These are phyloP conservation scores for Pharmacophagus antenor DNA, from an alignment of 2,888 invertebrate genomes.

Conservation along the genomic window DNA sequence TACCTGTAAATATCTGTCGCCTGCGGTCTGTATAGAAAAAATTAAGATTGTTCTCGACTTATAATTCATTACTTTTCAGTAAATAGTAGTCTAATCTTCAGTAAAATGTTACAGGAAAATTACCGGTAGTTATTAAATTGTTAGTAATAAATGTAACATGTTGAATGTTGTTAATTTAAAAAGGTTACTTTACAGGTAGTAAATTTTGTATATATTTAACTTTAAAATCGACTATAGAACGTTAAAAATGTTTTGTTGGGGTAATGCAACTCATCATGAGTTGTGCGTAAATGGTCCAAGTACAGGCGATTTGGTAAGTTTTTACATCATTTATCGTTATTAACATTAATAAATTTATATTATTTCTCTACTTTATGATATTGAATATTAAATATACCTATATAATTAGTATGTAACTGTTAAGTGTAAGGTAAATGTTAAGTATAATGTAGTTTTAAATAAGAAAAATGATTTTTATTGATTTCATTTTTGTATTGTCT, in stretches of 20 bases:
- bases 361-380: not conserved
- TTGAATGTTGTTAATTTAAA: conserved; percentile 34
- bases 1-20: conserved; percentile 11
- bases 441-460: no score
- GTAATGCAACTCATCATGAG: conserved; percentile 76
- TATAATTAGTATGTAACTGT: not conserved
- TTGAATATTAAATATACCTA: not conserved
- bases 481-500: not conserved
- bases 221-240: conserved; percentile 40
- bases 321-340: not conserved
- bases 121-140: conserved; percentile 5
- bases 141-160: conserved; percentile 6
- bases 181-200: conserved; percentile 51
- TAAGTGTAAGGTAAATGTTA: no score
- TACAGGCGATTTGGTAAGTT: conserved; percentile 64
- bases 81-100: conserved; percentile 20
- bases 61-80: conserved; percentile 30
- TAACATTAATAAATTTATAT: not conserved
- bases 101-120: conserved; percentile 23
- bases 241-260: conserved; percentile 76
- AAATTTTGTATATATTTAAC: conserved; percentile 42
- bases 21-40: conserved; percentile 35
- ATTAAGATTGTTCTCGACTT: conserved; percentile 67
- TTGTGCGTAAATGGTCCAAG: conserved; percentile 65
- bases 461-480: not conserved